Conservation (phyloP, 2,113 vertebrate species). For the Andinoacara biseriatus region DNA sequence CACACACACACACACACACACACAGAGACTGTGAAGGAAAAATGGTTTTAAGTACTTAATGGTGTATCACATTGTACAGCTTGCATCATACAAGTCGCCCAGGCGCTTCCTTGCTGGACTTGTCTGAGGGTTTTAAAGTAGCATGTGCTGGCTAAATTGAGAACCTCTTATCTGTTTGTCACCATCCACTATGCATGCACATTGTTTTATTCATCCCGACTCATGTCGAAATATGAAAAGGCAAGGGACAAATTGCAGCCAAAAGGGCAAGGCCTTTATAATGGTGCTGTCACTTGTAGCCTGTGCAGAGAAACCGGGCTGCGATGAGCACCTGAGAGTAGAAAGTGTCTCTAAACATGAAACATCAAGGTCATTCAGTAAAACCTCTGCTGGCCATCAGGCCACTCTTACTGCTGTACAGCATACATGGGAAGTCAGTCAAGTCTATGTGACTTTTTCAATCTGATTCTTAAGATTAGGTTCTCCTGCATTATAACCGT, state of each 20-base stretch:
- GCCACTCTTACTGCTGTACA: neutral
- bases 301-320: neutral
- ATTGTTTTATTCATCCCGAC: constrained; percentile 60
- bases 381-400: neutral
- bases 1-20: neutral
- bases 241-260: neutral
- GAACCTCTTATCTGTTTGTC: constrained; percentile 59
- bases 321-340: neutral
- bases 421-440: neutral
- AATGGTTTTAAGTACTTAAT: constrained; percentile 47
- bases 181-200: constrained; percentile 60
- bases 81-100: constrained; percentile 29
- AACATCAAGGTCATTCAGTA: neutral
- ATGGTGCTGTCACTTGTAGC: neutral
- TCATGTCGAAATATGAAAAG: constrained; percentile 21
- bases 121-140: constrained; percentile 40
- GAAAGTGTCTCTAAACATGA: neutral
- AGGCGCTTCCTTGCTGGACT: constrained; percentile 38
- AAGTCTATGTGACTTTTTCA: neutral
- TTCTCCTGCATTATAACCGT: neutral
- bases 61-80: constrained; percentile 37
- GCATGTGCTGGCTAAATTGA: constrained; percentile 29
- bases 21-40: constrained; percentile 32
- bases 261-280: constrained; percentile 20
- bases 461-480: constrained; percentile 12